phyloP scores from a whole-genome alignment of 1,140 invertebrate species.

The Drosophila repletoides region DNA sequence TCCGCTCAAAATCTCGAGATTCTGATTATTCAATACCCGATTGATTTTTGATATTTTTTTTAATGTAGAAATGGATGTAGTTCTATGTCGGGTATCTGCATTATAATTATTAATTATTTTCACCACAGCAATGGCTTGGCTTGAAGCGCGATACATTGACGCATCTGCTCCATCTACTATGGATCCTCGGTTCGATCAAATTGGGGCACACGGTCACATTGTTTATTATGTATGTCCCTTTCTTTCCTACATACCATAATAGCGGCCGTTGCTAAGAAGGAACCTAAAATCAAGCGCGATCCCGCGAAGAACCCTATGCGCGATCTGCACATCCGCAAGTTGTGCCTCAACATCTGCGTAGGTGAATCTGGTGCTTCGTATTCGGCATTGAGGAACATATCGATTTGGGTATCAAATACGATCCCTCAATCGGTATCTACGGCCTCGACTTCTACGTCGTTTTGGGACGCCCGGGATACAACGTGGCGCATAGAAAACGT shows the following conservation, averaged over 20 bases:
- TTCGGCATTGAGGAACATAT: slow-evolving; percentile 99
- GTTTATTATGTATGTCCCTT: too few species aligned
- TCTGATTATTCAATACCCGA: too few species aligned
- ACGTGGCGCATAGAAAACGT: slow-evolving; percentile 95
- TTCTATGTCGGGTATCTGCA: too few species aligned
- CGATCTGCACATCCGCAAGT: slow-evolving; percentile 97
- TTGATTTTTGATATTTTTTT: too few species aligned
- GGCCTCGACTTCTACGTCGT: slow-evolving; percentile 99
- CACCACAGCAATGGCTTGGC: too few species aligned
- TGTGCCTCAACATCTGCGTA: slow-evolving; percentile 99
- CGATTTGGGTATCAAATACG: slow-evolving; percentile 99
- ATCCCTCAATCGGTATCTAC: slow-evolving; percentile 99
- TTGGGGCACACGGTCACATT: too few species aligned
- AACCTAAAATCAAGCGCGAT: slow-evolving; percentile 89
- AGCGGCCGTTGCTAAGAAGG: slow-evolving; percentile 74
- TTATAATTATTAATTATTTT: too few species aligned
- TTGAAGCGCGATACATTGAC: too few species aligned
- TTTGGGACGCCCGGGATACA: slow-evolving; percentile 97
- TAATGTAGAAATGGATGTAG: too few species aligned
- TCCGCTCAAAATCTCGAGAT: too few species aligned
- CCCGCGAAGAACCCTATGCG: slow-evolving; percentile 98
- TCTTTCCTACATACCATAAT: slow-evolving; percentile 71
- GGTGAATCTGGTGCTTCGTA: slow-evolving; percentile 99
- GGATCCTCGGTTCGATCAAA: too few species aligned
- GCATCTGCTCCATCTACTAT: too few species aligned